Percentiles rank a stretch among this genome's conserved stretches.
Conservation (phyloP, 2,888 invertebrate genomes). For the Euspilapteryx auroguttella region DNA sequence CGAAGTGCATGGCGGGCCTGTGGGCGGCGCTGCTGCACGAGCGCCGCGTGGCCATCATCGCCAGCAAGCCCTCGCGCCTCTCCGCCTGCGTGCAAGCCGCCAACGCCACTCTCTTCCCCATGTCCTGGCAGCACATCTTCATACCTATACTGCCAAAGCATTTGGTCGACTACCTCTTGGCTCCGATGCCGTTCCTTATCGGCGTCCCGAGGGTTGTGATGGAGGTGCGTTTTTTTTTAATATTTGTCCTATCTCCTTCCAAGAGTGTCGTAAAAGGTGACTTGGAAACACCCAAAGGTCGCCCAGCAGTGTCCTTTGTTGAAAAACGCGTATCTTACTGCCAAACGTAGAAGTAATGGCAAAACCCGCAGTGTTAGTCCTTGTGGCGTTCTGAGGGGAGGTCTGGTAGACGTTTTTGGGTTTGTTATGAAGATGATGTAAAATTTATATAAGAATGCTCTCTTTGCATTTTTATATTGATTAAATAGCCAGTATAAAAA, state of each 20-base stretch:
- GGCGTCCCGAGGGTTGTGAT: constrained; percentile 89
- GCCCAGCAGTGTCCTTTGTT: no score
- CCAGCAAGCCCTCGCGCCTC: constrained; percentile 83
- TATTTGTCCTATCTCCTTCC: constrained; percentile 1
- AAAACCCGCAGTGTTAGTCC: no score
- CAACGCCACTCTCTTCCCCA: constrained; percentile 92
- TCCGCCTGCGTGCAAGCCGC: constrained; percentile 95
- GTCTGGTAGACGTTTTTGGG: no score
- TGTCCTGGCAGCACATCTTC: constrained; percentile 99
- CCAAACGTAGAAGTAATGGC: no score
- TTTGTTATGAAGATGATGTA: no score
- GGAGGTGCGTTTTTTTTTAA: constrained; percentile 55
- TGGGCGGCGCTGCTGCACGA: constrained; percentile 96
- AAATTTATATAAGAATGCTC: no score
- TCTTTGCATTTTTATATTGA: no score
- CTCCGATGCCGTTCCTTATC: constrained; percentile 98
- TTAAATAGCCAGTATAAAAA: no score
- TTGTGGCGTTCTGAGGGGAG: no score
- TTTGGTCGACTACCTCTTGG: constrained; percentile 86
- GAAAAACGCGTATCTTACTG: no score
- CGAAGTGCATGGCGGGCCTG: constrained; percentile 91
- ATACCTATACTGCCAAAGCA: constrained; percentile 92
- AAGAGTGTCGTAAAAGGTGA: no score
- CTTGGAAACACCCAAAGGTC: no score
- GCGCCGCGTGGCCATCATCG: constrained; percentile 90